Conservation (phyloP, 37 sponge, comb jelly and placozoan genomes). For the Aplysina aerophoba region DNA sequence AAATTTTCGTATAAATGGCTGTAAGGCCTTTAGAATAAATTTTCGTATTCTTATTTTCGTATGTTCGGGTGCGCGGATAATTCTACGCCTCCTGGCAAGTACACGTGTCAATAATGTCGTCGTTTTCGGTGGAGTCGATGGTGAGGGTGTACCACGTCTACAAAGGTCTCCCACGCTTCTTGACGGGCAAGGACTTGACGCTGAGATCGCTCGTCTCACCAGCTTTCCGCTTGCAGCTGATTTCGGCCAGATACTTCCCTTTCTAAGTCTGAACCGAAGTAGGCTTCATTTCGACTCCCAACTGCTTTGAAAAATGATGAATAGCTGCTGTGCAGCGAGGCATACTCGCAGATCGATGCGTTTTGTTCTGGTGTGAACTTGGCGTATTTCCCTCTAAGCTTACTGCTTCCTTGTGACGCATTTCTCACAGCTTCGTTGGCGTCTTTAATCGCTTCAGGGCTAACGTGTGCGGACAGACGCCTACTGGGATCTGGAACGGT, state of each 20-base stretch:
- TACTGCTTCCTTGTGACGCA: conserved; percentile 14
- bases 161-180: too few relatives aligned
- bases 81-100: too few relatives aligned
- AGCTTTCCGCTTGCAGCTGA: not conserved
- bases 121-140: too few relatives aligned
- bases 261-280: conserved; percentile 12
- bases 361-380: conserved; percentile 19
- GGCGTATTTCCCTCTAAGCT: conserved; percentile 21
- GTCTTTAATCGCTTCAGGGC: conserved; percentile 11
- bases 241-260: conserved; percentile 18
- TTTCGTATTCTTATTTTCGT: too few relatives aligned
- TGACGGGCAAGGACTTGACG: too few relatives aligned
- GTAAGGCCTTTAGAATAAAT: too few relatives aligned
- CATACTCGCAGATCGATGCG: conserved; percentile 30
- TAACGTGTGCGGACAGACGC: not conserved
- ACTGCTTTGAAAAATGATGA: conserved; percentile 6
- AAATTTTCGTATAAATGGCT: too few relatives aligned
- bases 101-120: too few relatives aligned
- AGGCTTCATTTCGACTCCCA: conserved; percentile 9
- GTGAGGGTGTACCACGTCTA: too few relatives aligned
- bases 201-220: not conserved
- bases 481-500: too few relatives aligned
- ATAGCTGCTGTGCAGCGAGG: conserved; percentile 21
- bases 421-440: conserved; percentile 17
- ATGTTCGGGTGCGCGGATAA: too few relatives aligned